A percentile compares a stretch with the other conserved stretches of the same genome.
phyloP scores from a whole-genome alignment of 2,888 invertebrate species.

The Dioctria rufipes region DNA sequence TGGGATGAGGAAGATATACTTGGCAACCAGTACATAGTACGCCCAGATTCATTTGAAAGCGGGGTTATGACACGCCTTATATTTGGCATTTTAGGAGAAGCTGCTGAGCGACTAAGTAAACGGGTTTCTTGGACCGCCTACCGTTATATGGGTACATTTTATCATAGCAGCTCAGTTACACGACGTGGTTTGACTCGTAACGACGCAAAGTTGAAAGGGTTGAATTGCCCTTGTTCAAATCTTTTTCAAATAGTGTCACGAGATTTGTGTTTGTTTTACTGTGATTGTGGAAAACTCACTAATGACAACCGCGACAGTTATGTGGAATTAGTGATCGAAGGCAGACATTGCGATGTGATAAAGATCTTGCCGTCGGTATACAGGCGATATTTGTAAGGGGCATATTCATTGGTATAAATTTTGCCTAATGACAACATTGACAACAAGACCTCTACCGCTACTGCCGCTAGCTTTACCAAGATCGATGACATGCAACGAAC shows the following conservation, averaged over 20 bases:
- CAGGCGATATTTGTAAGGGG: conserved; percentile 53
- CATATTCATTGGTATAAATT: conserved; percentile 56
- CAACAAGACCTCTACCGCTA: conserved; percentile 60
- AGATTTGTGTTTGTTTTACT: conserved; percentile 36
- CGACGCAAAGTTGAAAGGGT: conserved; percentile 60
- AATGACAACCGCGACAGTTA: not conserved
- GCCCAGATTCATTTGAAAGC: not conserved
- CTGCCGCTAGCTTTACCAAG: conserved; percentile 58
- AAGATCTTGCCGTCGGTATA: conserved; percentile 59
- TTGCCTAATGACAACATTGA: conserved; percentile 63
- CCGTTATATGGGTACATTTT: conserved; percentile 60
- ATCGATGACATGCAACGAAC: conserved; percentile 58
- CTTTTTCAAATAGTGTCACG: conserved; percentile 21
- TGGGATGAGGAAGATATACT: conserved; percentile 5
- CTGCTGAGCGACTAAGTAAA: not conserved
- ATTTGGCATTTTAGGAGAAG: conserved; percentile 17
- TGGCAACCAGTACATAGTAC: conserved; percentile 6
- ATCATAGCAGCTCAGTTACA: conserved; percentile 63
- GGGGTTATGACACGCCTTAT: conserved; percentile 26
- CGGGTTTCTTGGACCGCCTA: conserved; percentile 51
- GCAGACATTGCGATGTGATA: not conserved
- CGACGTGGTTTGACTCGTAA: conserved; percentile 65
- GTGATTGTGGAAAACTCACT: not conserved
- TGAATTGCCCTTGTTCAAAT: conserved; percentile 17
- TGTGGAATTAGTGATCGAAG: not conserved